Evolutionary conservation across 2,113 vertebrate species (phyloP).

Genomic region (Nannobrachium achirus): DNA sequence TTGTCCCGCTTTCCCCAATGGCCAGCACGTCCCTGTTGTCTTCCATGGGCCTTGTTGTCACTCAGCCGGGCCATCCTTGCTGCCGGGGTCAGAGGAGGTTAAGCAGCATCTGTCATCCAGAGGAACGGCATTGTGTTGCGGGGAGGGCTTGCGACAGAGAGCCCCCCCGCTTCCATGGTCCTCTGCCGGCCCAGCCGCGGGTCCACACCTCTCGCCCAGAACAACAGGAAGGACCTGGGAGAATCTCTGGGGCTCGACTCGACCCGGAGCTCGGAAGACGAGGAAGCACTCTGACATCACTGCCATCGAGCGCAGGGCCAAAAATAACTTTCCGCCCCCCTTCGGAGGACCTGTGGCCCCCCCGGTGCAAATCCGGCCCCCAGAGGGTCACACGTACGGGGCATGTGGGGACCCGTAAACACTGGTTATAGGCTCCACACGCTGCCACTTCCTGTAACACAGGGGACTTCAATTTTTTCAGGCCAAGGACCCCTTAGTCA

Average conservation of each 20-base stretch:
- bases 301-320: constrained; percentile 46
- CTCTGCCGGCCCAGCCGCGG: too few relatives aligned
- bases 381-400: constrained; percentile 46
- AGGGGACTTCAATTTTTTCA: too few relatives aligned
- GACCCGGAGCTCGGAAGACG: constrained; percentile 62
- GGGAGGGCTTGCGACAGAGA: constrained; percentile 44
- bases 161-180: neutral
- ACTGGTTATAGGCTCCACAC: constrained; percentile 41
- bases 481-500: too few relatives aligned
- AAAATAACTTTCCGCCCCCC: constrained; percentile 67
- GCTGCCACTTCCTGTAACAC: constrained; percentile 40
- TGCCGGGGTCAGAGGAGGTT: constrained; percentile 72
- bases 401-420: constrained; percentile 11
- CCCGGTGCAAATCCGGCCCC: constrained; percentile 44
- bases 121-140: constrained; percentile 69
- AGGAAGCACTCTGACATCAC: constrained; percentile 77
- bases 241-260: constrained; percentile 69
- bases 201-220: constrained; percentile 54
- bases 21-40: constrained; percentile 42
- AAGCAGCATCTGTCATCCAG: constrained; percentile 80
- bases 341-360: constrained; percentile 56
- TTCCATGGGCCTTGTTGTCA: constrained; percentile 70
- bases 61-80: constrained; percentile 65
- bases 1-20: too few relatives aligned
- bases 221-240: constrained; percentile 75